A percentile compares a stretch with the other conserved stretches of the same genome.
Evolutionary conservation across 2,888 invertebrate genomes (phyloP).

Genomic region (Alitta virens): DNA sequence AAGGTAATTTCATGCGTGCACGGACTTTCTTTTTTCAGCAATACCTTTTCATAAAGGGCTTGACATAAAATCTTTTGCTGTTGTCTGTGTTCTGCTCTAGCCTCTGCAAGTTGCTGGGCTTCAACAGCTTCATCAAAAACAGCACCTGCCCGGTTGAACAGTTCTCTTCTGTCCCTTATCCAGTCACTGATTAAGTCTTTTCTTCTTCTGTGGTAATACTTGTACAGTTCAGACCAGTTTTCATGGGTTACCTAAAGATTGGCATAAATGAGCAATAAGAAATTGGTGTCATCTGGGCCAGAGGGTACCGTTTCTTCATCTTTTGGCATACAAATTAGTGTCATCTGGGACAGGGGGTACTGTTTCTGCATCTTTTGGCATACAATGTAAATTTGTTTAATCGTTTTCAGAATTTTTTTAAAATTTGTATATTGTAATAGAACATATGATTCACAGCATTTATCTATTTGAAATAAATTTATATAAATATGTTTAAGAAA

Average conservation of each 20-base stretch:
- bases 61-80: constrained; percentile 45
- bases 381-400: too few species aligned
- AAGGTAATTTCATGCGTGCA: too few species aligned
- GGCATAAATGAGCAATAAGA: too few species aligned
- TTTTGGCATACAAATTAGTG: too few species aligned
- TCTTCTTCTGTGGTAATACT: constrained; percentile 44
- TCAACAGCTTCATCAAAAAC: constrained; percentile 40
- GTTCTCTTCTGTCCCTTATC: constrained; percentile 46
- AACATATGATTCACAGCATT: too few species aligned
- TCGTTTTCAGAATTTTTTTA: too few species aligned
- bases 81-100: constrained; percentile 38
- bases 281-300: too few species aligned
- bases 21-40: too few species aligned
- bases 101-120: constrained; percentile 41
- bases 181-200: constrained; percentile 45
- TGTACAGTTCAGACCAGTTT: constrained; percentile 48
- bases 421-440: too few species aligned
- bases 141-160: constrained; percentile 40
- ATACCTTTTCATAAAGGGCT: constrained; percentile 46
- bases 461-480: background rate
- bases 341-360: too few species aligned
- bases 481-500: background rate
- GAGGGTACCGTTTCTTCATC: too few species aligned
- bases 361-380: too few species aligned
- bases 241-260: constrained; percentile 46